Base-by-base conservation (phyloP, 2,113 vertebrate species). In the Cichladusa arquata region DNA sequence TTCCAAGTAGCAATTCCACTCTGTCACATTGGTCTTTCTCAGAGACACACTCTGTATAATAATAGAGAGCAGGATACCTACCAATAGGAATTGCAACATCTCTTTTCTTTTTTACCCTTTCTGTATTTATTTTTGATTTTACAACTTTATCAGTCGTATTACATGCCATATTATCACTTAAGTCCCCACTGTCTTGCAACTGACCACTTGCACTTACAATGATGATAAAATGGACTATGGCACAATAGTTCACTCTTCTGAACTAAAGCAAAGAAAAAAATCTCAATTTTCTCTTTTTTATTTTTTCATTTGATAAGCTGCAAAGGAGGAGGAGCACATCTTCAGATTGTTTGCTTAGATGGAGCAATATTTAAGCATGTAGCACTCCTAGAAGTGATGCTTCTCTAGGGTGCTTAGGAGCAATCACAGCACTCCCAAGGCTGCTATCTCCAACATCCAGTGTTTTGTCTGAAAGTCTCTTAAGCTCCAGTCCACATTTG, bases 401-500 rank as follows among this genome's bases (percentile, higher is more conserved):
- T 56, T 73, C 64, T 14, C 34, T 16, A 14, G 36, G 20, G 38
- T 29, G 29, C 28, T 62, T 31, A 11, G 2, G 14, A 79, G 50
- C 26, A 44, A 34, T 16, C 12, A 0, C 40, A 61, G 74, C 31
- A 5, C 8, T 23, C 34, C 54, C 20, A 28, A 42, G 31, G 64
- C 40, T 23, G 47, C 22, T 33, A 89, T 56, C 31, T 93, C 81
- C 60, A 34, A 23, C 5, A 65, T 3, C 20, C 42, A 50, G 33
- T 66, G 66, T 66, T 57, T 65, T 71, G 34, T 83, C 77, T 84
- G 65, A 74, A 94, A 95, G 66, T 74, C 78, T 56, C 78, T 95
- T 83, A 71, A 83, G 86, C 28, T 88, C 54, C 53, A 29, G 47
- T 5, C 85, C 90, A 96, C 80, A 65, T 97, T 95, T 96, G 92